Evolutionary conservation across 1,140 invertebrate species (phyloP).

Genomic region (Mesaphorura yosii): DNA sequence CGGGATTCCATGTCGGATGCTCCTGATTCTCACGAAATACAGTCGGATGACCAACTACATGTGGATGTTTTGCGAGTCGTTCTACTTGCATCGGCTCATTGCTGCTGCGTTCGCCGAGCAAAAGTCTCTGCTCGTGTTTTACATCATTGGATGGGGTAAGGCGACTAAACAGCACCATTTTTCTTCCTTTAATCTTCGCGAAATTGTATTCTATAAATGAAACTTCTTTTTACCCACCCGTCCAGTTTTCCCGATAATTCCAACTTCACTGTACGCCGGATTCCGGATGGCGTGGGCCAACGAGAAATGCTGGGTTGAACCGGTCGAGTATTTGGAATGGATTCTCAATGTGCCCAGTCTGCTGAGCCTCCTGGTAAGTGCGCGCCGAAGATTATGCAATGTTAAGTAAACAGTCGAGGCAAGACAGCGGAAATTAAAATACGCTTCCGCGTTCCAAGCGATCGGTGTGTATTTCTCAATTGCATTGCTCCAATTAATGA

Average conservation of each 20-base stretch:
- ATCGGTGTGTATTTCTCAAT: background rate
- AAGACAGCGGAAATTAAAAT: background rate
- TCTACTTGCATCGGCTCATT: constrained; percentile 41
- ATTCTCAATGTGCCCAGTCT: constrained; percentile 41
- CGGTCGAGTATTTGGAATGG: constrained; percentile 40
- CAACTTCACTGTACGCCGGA: constrained; percentile 37
- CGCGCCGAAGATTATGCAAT: background rate
- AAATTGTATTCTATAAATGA: background rate
- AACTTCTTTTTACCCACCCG: background rate
- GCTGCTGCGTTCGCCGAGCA: constrained; percentile 44
- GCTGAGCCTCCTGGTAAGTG: constrained; percentile 41
- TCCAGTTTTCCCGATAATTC: constrained; percentile 39
- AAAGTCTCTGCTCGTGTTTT: constrained; percentile 40
- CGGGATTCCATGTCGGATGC: constrained; percentile 38
- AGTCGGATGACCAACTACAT: constrained; percentile 46
- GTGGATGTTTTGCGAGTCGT: constrained; percentile 50
- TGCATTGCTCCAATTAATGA: background rate
- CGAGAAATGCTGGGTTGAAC: constrained; percentile 40
- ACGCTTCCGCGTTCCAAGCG: background rate
- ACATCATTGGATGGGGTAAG: constrained; percentile 46
- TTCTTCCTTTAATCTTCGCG: background rate
- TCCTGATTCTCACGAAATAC: constrained; percentile 42
- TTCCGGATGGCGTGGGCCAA: constrained; percentile 33
- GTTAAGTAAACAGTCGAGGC: background rate
- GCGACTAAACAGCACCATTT: background rate